Percentiles rank a stretch among this genome's conserved stretches.
phyloP scores from a whole-genome alignment of 1,140 invertebrate species.

The Marisa cornuarietis region DNA sequence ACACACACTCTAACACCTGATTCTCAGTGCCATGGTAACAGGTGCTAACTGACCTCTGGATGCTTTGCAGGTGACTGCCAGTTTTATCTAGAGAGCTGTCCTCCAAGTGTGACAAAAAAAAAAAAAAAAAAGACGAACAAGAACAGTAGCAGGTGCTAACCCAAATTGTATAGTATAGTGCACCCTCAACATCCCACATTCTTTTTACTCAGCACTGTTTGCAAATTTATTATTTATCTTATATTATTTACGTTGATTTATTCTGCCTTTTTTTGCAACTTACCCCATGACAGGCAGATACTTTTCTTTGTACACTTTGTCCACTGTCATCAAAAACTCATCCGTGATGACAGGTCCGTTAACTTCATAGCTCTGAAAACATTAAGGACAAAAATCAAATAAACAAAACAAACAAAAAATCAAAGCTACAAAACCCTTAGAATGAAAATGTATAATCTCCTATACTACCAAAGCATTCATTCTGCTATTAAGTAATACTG shows the following conservation, averaged over 20 bases:
- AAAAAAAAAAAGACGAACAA: background rate
- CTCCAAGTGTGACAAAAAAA: background rate
- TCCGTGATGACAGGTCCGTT: constrained; percentile 44
- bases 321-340: constrained; percentile 40
- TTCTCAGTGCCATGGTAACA: too few species aligned
- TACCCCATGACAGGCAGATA: constrained; percentile 45
- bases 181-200: background rate
- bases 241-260: background rate
- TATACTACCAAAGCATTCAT: too few species aligned
- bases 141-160: background rate
- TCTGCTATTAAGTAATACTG: background rate
- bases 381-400: background rate
- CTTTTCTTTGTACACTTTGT: constrained; percentile 40
- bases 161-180: background rate
- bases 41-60: too few species aligned
- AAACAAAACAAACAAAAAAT: too few species aligned
- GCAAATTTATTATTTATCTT: background rate
- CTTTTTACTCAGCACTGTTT: background rate
- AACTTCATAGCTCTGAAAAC: constrained; percentile 42
- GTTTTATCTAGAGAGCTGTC: background rate
- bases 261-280: constrained; percentile 4
- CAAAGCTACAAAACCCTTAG: too few species aligned
- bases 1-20: too few species aligned
- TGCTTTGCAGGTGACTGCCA: too few species aligned
- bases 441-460: too few species aligned